Base-by-base conservation (phyloP, 2,113 vertebrate genomes). In the Datnioides undecimradiatus region DNA sequence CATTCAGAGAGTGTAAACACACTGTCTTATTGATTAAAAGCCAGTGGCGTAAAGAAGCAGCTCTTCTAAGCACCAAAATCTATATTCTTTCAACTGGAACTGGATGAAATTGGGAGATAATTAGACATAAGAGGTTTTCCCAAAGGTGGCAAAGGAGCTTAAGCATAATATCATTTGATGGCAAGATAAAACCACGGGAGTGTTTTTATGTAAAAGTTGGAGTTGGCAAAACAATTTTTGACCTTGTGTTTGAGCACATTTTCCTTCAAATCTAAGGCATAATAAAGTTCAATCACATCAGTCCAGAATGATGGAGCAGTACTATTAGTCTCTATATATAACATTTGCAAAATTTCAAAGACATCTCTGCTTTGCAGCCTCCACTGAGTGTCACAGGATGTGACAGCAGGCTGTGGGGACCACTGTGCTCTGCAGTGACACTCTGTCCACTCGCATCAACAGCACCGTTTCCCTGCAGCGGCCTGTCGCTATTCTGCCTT, bases 361-460 rank as follows among this genome's bases (percentile, higher is more conserved):
- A 49, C 84, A 45, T 79, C 5, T 60, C 34, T 76, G 48, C 73
- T 76, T 59, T 19, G 45, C 79, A 64, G 72, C 46, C 6, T 40
- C 34, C 19, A 6, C 57, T 73, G 82, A 86, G 51, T 49, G 68
- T 87, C 72, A 89, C 67, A 63, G 54, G 80, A 85, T 59, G 87
- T 87, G 90, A 91, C 90, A 91, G 79, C 29, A 4, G 73, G 52
- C 86, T 60, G 77, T 23, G 62, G 77, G 70, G 80, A 40, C 76
- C 65, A 31, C 72, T 21, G 79, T 64, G 58, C 76, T 67, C 70
- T 38, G 57, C 84, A 58, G 87, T 81, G 90, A 87, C 89, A 82
- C 77, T 59, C 86, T 91, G 91, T 93, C 91, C 87, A 62, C 57
- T 87, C 38, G 4, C 65, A 92, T 91, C 85, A 92, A 19, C 62